Conservation (phyloP, 2,113 vertebrate species). For the Terrapene triunguis region DNA sequence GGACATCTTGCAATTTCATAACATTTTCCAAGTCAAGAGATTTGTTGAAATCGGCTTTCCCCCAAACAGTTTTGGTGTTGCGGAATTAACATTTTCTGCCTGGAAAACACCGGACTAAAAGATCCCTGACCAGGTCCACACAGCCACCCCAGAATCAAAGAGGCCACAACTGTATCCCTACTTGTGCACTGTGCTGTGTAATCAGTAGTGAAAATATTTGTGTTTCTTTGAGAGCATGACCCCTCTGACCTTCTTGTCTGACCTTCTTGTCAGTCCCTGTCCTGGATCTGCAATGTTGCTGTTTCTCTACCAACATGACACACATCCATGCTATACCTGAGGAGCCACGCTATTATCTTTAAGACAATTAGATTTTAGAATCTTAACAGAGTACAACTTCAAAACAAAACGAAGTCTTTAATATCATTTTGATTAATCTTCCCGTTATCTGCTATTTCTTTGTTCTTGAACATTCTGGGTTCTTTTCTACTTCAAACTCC, state of each 20-base stretch:
- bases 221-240: neutral
- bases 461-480: neutral
- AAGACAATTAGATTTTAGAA: neutral
- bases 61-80: neutral
- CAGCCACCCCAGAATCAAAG: neutral
- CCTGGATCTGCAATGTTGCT: neutral
- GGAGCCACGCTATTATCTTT: neutral
- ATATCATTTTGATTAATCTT: neutral
- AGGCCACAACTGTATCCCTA: neutral
- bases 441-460: neutral
- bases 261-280: neutral
- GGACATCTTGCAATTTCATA: neutral
- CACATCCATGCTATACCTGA: neutral
- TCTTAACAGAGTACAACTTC: neutral
- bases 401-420: neutral
- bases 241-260: no score
- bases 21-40: fast-evolving
- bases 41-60: neutral
- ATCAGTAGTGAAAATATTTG: neutral
- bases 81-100: neutral
- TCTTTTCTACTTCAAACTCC: neutral
- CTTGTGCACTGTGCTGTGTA: neutral
- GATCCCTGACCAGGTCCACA: fast-evolving
- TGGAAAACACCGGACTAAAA: neutral
- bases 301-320: neutral